These are phyloP conservation scores for Agraylea sexmaculata DNA, from an alignment of 1,140 invertebrate species.

Conservation along the genomic window DNA sequence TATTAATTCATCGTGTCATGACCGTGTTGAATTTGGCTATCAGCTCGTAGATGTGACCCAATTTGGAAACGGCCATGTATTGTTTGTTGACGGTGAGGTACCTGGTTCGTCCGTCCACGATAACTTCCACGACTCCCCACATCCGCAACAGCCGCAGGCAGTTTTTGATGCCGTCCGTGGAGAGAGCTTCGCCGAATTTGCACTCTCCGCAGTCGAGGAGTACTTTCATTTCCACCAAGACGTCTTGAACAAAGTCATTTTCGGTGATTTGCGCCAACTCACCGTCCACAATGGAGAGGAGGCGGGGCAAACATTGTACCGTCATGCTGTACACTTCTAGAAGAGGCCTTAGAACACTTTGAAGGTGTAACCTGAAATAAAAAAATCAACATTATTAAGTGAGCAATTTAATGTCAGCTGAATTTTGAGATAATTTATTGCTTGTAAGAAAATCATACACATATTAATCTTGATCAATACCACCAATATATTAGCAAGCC, in stretches of 20 bases:
- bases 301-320: conserved; percentile 44
- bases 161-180: conserved; percentile 70
- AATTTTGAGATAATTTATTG: too few species aligned
- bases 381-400: too few species aligned
- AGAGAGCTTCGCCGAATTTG: conserved; percentile 67
- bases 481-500: too few species aligned
- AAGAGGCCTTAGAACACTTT: conserved; percentile 51
- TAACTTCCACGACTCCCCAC: conserved; percentile 63
- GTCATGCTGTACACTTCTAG: conserved; percentile 61
- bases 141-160: conserved; percentile 65
- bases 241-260: conserved; percentile 52
- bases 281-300: conserved; percentile 32
- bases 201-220: conserved; percentile 49
- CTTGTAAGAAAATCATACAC: too few species aligned
- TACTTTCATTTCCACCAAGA: conserved; percentile 47
- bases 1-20: too few species aligned
- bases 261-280: conserved; percentile 43
- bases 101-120: conserved; percentile 37
- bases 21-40: conserved; percentile 8
- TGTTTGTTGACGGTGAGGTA: conserved; percentile 9
- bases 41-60: conserved; percentile 8
- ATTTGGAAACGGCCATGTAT: conserved; percentile 10
- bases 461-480: too few species aligned
- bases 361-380: conserved; percentile 33
- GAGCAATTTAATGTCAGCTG: too few species aligned